Evolutionary conservation across 2,113 vertebrate genomes (phyloP).

Genomic region (Hippocampus guttulatus): DNA sequence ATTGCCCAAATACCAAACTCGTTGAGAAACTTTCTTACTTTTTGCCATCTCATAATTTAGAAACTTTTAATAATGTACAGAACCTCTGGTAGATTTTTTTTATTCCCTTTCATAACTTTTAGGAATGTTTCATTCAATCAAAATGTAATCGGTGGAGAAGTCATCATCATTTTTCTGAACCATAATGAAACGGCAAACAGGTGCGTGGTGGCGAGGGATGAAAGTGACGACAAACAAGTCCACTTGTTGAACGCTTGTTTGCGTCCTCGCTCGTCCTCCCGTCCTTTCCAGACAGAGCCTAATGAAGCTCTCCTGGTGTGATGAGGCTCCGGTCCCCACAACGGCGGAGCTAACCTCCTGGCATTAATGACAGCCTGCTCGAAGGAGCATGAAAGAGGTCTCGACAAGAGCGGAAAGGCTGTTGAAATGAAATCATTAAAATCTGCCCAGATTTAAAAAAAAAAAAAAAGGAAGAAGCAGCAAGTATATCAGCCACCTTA

Average conservation of each 20-base stretch:
- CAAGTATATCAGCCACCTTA: constrained; percentile 58
- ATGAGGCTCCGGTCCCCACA: constrained; percentile 48
- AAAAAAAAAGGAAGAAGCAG: constrained; percentile 25
- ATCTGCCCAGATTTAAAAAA: constrained; percentile 37
- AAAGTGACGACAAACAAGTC: constrained; percentile 41
- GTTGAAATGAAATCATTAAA: constrained; percentile 71
- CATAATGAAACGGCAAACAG: constrained; percentile 63
- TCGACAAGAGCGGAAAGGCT: constrained; percentile 48
- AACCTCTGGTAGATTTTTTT: constrained; percentile 49
- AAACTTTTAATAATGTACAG: constrained; percentile 63
- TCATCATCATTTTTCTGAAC: constrained; percentile 63
- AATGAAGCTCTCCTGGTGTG: constrained; percentile 67
- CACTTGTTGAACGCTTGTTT: constrained; percentile 25
- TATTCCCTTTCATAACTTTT: constrained; percentile 75
- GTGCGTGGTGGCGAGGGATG: constrained; percentile 29
- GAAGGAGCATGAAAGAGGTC: constrained; percentile 57
- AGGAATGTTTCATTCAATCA: constrained; percentile 70
- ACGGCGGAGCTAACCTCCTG: constrained; percentile 49
- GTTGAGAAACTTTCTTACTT: constrained; percentile 56
- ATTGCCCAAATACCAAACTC: not conserved
- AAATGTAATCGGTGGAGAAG: constrained; percentile 64
- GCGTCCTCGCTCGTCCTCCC: constrained; percentile 47
- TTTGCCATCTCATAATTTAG: constrained; percentile 68
- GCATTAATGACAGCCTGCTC: constrained; percentile 65
- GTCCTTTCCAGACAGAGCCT: constrained; percentile 49